Percentiles rank a stretch among this genome's conserved stretches.
phyloP scores from a whole-genome alignment of 2,888 invertebrate species.

The Chrysotoxum bicinctum region DNA sequence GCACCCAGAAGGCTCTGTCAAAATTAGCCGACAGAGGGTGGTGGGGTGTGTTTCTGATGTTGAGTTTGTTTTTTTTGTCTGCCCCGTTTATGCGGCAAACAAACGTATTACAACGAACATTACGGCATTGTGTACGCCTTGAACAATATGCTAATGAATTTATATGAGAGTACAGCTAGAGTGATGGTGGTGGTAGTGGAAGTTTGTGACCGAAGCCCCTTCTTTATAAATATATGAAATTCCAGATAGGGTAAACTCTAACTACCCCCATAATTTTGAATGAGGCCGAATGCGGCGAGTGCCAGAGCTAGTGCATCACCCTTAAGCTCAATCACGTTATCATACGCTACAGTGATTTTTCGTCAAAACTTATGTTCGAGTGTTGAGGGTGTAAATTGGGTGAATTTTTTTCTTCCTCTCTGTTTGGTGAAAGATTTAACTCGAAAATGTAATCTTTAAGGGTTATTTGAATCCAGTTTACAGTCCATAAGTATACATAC shows the following conservation, averaged over 20 bases:
- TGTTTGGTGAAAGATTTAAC: background rate
- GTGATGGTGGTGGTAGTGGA: slow-evolving; percentile 10
- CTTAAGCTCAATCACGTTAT: slow-evolving; percentile 62
- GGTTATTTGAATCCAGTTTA: slow-evolving; percentile 24
- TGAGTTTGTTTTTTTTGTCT: slow-evolving; percentile 20
- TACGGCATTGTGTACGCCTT: slow-evolving; percentile 49
- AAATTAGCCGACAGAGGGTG: slow-evolving; percentile 29
- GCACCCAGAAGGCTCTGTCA: slow-evolving; percentile 35
- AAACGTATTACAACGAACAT: slow-evolving; percentile 62
- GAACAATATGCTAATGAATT: slow-evolving; percentile 72
- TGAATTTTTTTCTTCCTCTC: slow-evolving; percentile 11
- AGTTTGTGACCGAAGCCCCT: background rate
- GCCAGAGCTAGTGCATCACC: slow-evolving; percentile 40
- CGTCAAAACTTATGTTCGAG: slow-evolving; percentile 68
- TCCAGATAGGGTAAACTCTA: slow-evolving; percentile 10
- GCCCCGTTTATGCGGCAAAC: slow-evolving; percentile 49
- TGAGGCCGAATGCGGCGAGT: slow-evolving; percentile 7
- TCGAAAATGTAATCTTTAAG: slow-evolving; percentile 6
- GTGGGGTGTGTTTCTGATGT: slow-evolving; percentile 13
- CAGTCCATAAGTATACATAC: background rate
- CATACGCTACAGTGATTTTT: slow-evolving; percentile 69
- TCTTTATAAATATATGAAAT: background rate
- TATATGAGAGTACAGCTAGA: slow-evolving; percentile 26
- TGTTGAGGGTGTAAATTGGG: slow-evolving; percentile 71
- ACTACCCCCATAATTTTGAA: slow-evolving; percentile 41